Evolutionary conservation across 2,888 invertebrate genomes (phyloP), one percentile per base, ranked within the genome.

Genomic region (Drepana falcataria): DNA sequence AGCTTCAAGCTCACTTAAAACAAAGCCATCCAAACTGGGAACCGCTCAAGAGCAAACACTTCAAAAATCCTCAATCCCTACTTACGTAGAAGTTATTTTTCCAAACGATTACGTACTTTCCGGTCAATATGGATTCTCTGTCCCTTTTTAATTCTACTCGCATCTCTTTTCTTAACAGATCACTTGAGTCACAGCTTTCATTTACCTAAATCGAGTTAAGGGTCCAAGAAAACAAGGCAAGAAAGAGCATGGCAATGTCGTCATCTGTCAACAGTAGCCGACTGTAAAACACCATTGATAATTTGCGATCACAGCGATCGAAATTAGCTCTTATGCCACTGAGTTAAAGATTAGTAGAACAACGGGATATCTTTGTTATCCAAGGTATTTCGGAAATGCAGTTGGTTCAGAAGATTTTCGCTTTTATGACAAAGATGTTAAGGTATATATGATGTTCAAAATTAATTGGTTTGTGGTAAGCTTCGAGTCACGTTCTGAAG

Each of bases 161-260:
- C 51, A 51, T 61, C 57, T 53, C 35, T 34, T 52, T 48, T 53
- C 67, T 66, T 66, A 77, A 77, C 74, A 75, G 69, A 79, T 76
- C 71, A 67, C 63, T 68, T 56, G 65, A 70, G 66, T 72, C 77
- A 70, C 70, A 66, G 75, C 73, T 73, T 79, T 80, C 77, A 81
- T 83, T 85, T 79, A 78, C 75, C 77, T 74, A 81, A 80, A 84
- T 83, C 81, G 79, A 83, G 79, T 83, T 82, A 82, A 73, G 79
- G 81, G 78, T 73, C 78, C 75, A 73, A 77, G 80, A 78, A 79
- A 83, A 83, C 84, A 83, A 73, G 71, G 71, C 76, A 77, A 84
- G 81, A 83, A 81, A 83, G 78, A 79, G 74, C 79, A 76, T 77
- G 76, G 65, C 72, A 73, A 67, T 78, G 82, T 78, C 78, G 78